Conservation (phyloP, 2,888 invertebrate species). For the Agrotis clavis region DNA sequence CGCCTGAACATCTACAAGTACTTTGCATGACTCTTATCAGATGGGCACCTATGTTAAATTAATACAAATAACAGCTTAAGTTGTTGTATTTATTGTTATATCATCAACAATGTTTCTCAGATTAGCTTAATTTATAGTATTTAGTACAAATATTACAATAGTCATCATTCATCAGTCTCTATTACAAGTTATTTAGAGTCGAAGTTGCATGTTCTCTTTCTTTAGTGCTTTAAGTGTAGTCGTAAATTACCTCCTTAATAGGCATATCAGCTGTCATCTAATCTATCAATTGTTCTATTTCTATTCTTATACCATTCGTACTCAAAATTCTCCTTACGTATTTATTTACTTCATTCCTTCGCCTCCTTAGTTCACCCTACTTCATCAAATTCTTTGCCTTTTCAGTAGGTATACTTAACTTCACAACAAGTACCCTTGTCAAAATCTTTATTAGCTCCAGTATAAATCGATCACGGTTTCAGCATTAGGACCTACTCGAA, state of each 20-base stretch:
- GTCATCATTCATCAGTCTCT: too few species aligned
- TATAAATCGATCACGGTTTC: conserved; percentile 45
- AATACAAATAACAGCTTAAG: background rate
- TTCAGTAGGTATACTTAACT: background rate
- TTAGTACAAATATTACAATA: background rate
- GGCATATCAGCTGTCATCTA: background rate
- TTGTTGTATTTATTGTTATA: background rate
- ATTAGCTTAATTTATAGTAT: background rate
- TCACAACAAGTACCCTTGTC: conserved; percentile 6
- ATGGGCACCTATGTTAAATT: background rate
- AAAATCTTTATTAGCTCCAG: conserved; percentile 22
- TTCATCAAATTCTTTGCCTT: background rate
- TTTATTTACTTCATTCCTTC: background rate
- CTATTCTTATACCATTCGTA: background rate
- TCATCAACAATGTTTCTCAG: background rate
- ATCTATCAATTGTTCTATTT: background rate
- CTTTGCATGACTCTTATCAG: conserved; percentile 15
- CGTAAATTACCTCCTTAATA: background rate
- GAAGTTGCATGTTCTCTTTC: too few species aligned
- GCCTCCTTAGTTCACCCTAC: too few species aligned
- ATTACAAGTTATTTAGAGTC: too few species aligned
- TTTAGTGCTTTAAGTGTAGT: too few species aligned
- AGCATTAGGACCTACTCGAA: conserved; percentile 14
- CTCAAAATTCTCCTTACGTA: background rate
- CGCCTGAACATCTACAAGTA: background rate